These are phyloP conservation scores for Aleiodes alternator DNA, from an alignment of 2,888 invertebrate species.

Conservation along the genomic window DNA sequence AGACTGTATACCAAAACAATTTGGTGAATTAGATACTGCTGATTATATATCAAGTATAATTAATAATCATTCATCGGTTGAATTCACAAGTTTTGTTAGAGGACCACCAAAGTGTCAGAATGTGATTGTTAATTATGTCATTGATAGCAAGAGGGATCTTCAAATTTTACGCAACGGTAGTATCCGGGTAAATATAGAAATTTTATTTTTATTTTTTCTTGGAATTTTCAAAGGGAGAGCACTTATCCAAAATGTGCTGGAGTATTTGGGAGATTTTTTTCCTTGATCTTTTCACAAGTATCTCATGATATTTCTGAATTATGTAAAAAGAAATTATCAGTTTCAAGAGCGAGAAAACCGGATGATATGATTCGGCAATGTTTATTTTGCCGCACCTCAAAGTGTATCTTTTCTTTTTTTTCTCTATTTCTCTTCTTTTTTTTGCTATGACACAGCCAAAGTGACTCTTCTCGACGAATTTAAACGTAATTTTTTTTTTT, in stretches of 20 bases:
- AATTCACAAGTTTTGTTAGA: conserved; percentile 43
- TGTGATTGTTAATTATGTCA: conserved; percentile 60
- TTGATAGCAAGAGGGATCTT: conserved; percentile 47
- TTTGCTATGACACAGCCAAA: conserved; percentile 7
- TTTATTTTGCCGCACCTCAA: conserved; percentile 28
- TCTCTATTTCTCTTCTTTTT: not conserved
- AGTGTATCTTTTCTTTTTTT: conserved; percentile 19
- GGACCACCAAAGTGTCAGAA: conserved; percentile 55
- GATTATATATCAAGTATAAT: conserved; percentile 21
- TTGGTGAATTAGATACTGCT: conserved; percentile 9
- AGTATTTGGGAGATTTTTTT: not conserved
- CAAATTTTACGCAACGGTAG: conserved; percentile 41
- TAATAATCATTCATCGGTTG: not conserved
- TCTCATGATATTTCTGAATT: too few species aligned
- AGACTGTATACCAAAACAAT: conserved; percentile 49
- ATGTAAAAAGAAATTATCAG: not conserved
- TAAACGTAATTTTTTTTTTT: not conserved
- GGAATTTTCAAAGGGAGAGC: not conserved
- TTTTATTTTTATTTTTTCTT: not conserved
- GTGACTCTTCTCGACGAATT: not conserved
- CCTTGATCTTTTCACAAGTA: too few species aligned
- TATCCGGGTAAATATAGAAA: conserved; percentile 43
- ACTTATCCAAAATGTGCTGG: too few species aligned
- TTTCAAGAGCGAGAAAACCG: not conserved
- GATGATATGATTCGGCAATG: conserved; percentile 23